These are phyloP conservation scores for Epinotia demarniana DNA, from an alignment of 2,888 invertebrate genomes.

Conservation along the genomic window DNA sequence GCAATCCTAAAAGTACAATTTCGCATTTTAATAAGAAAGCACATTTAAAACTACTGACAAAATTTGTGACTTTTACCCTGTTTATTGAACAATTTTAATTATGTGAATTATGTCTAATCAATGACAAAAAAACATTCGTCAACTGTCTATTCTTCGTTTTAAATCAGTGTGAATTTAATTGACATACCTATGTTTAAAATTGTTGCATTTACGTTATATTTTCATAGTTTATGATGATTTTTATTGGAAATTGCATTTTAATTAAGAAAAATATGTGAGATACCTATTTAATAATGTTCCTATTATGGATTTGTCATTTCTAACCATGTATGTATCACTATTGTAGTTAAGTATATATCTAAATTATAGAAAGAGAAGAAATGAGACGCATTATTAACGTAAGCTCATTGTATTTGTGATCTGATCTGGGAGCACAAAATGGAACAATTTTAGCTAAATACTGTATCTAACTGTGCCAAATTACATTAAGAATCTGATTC, in stretches of 20 bases:
- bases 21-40: slow-evolving; percentile 5
- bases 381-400: slow-evolving; percentile 29
- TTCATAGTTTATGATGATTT: slow-evolving; percentile 48
- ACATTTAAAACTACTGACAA: slow-evolving; percentile 1
- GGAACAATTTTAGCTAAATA: slow-evolving; percentile 59
- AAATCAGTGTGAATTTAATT: slow-evolving; percentile 14
- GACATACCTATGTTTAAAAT: slow-evolving; percentile 38
- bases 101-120: slow-evolving; percentile 11
- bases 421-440: slow-evolving; percentile 71
- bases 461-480: slow-evolving; percentile 62
- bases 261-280: slow-evolving; percentile 46
- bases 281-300: slow-evolving; percentile 68
- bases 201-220: slow-evolving; percentile 51
- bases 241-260: slow-evolving; percentile 30
- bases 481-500: slow-evolving; percentile 43
- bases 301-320: slow-evolving; percentile 75
- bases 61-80: background rate
- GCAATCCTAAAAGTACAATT: slow-evolving; percentile 30
- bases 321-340: slow-evolving; percentile 52
- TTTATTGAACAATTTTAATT: background rate
- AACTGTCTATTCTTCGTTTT: background rate
- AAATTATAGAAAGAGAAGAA: slow-evolving; percentile 19
- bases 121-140: slow-evolving; percentile 24
- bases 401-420: slow-evolving; percentile 52
- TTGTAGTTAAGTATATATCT: slow-evolving; percentile 25